Conservation (phyloP, 2,113 vertebrate genomes). For the Poeciliopsis occidentalis region DNA sequence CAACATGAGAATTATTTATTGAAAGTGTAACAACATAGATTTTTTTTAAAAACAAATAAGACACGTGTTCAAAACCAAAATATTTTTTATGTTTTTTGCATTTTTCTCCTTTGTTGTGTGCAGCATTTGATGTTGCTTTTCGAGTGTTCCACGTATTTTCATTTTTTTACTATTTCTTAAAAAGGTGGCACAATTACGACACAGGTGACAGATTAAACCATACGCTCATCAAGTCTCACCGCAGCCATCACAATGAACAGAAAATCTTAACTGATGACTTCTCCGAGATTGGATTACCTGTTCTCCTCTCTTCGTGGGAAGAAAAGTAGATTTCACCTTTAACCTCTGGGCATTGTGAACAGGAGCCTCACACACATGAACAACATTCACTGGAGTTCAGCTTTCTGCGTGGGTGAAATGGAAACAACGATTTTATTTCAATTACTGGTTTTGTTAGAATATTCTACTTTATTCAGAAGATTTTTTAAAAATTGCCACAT, state of each 20-base stretch:
- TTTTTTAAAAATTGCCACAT: neutral
- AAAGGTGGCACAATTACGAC: conserved; percentile 39
- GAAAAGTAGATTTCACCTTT: conserved; percentile 64
- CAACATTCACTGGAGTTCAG: conserved; percentile 2
- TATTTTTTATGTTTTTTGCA: neutral
- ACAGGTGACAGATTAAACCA: conserved; percentile 59
- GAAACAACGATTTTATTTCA: neutral
- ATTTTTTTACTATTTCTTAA: neutral
- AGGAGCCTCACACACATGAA: conserved; percentile 44
- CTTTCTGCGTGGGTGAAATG: conserved; percentile 13
- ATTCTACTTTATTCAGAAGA: neutral
- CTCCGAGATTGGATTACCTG: conserved; percentile 70
- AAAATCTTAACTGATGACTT: conserved; percentile 69
- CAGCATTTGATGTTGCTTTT: conserved; percentile 35
- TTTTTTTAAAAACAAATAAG: too few relatives aligned
- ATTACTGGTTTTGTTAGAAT: neutral
- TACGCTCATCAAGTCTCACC: conserved; percentile 57
- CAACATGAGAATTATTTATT: neutral
- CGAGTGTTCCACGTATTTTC: conserved; percentile 35
- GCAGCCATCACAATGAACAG: conserved; percentile 60
- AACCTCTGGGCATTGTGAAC: conserved; percentile 46
- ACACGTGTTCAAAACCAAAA: neutral
- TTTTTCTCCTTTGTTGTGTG: conserved; percentile 7
- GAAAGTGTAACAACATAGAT: neutral
- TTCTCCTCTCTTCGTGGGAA: conserved; percentile 33